Base-by-base conservation (phyloP, 2,888 invertebrate species). In the Pseudococcus longispinus region DNA sequence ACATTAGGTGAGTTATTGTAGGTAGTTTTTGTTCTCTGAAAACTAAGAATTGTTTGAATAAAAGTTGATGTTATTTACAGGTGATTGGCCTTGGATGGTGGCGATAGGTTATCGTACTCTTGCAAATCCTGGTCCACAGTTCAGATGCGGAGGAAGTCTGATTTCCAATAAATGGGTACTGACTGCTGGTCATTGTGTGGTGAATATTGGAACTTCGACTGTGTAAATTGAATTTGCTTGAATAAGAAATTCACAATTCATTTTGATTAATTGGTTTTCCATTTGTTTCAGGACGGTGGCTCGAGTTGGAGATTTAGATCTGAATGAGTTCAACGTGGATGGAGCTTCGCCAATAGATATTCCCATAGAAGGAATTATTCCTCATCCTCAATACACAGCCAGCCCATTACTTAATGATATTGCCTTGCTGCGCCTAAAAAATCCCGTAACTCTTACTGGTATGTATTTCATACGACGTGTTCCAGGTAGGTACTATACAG, bases 231-330 rank as follows among this genome's bases (percentile, higher is more conserved):
- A 60, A 6, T 60, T 60, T 11, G 8, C 6, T n/a, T 2, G 55
- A 1, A 4, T 8, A 55, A 2, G 1, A n/a, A 55, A 55, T 20
- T 20, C 0, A 55, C 3, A 20, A n/a, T n/a, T 55, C 9, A 6
- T 23, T 23, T 60, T 8, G 1, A 6, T 11, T 20, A 6, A 23
- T 60, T 55, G 4, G 55, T 8, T n/a, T 55, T n/a, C 8, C 0
- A 60, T 60, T 23, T 60, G 3, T 23, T 23, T 2, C 90, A 95
- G 95, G 55, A 93, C 93, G 88, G 88, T 94, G 1, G 95, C 94
- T 0, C 93, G 96, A 0, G 90, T 97, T 0, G 97, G 97, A 0
- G 96, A 96, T 89, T 93, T 96, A 89, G 94, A 96, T 90, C 90
- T 96, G 37, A 92, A 92, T 4, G 91, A 92, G 0, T 93, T 93